Conservation (phyloP, 2,113 vertebrate species). For the Myiozetetes cayanensis region DNA sequence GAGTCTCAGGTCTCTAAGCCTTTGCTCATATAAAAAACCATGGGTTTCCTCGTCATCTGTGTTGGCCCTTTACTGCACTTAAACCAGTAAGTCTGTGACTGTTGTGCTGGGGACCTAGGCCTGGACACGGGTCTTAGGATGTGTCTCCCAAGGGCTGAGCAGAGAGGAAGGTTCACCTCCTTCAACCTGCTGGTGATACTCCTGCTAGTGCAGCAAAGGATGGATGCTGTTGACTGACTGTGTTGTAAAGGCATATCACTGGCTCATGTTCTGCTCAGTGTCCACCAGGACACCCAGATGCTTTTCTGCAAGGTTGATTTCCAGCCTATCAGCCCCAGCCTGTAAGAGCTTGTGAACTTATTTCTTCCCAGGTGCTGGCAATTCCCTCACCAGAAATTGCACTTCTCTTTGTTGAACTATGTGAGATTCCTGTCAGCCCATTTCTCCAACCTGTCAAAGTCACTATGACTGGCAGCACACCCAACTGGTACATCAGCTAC, state of each 20-base stretch:
- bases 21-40: not conserved
- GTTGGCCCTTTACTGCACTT: not conserved
- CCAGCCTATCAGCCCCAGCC: not conserved
- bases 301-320: not conserved
- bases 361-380: not conserved
- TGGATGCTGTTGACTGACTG: not conserved
- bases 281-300: not conserved
- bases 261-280: not conserved
- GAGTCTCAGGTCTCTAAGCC: not conserved
- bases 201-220: rapidly evolving
- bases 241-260: not conserved
- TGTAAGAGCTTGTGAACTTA: not conserved
- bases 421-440: not conserved
- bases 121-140: not conserved
- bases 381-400: not conserved
- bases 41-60: not conserved
- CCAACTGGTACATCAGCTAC: not conserved
- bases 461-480: not conserved
- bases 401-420: not conserved
- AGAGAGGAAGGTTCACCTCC: not conserved
- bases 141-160: not conserved
- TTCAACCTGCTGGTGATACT: not conserved
- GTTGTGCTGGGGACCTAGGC: not conserved
- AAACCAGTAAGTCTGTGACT: not conserved
- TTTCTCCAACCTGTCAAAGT: not conserved